A percentile compares a stretch with the other conserved stretches of the same genome.
phyloP scores from a whole-genome alignment of 2,113 vertebrate species.

The Jacana jacana region DNA sequence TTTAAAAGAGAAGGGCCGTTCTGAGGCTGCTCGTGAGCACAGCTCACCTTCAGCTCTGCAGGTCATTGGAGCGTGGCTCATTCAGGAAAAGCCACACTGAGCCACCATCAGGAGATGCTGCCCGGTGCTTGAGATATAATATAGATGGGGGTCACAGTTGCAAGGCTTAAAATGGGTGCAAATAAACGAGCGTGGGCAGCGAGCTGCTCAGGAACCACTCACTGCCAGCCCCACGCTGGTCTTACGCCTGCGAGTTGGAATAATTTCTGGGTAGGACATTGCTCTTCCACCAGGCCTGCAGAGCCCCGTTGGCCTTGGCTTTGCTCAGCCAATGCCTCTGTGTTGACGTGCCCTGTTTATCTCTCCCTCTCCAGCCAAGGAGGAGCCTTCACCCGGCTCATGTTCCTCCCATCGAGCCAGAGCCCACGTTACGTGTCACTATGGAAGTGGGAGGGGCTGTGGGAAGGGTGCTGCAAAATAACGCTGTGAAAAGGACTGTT shows the following conservation, averaged over 20 bases:
- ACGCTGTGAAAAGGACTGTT: background rate
- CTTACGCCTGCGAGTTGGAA: background rate
- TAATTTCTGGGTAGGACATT: background rate
- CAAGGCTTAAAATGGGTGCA: background rate
- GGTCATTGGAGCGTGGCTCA: rapidly evolving
- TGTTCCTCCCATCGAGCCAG: background rate
- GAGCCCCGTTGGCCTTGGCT: background rate
- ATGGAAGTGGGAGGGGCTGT: background rate
- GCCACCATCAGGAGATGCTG: background rate
- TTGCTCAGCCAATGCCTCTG: background rate
- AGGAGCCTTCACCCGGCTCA: background rate
- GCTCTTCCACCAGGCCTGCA: background rate
- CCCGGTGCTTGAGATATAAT: background rate
- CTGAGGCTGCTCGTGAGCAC: background rate
- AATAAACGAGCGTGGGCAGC: background rate
- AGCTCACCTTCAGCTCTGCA: background rate
- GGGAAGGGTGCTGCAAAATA: background rate
- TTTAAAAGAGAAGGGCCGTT: rapidly evolving
- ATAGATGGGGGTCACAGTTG: background rate
- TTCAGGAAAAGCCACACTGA: rapidly evolving
- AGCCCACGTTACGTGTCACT: rapidly evolving
- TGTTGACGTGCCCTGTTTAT: rapidly evolving
- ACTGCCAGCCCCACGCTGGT: background rate
- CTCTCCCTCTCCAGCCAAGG: rapidly evolving
- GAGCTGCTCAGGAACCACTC: background rate